Percentiles rank a stretch among this genome's conserved stretches.
These are phyloP conservation scores for Tethea ocularis DNA, from an alignment of 2,888 invertebrate genomes.

Conservation along the genomic window DNA sequence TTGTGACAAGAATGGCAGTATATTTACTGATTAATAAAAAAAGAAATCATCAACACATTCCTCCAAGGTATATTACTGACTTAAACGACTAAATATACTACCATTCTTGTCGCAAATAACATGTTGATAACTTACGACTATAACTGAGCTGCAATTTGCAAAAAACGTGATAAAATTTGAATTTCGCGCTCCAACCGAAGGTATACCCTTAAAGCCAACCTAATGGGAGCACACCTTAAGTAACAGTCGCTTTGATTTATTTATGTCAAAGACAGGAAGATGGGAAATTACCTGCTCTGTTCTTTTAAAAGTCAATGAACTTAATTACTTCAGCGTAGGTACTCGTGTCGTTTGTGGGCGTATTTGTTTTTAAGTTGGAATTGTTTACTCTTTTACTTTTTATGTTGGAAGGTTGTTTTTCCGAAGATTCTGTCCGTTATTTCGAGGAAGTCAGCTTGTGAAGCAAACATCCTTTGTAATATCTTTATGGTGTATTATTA, in stretches of 20 bases:
- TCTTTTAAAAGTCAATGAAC: not conserved
- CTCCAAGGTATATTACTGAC: no score
- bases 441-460: not conserved
- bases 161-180: no score
- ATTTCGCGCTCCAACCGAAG: no score
- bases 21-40: no score
- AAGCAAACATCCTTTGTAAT: not conserved
- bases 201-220: no score
- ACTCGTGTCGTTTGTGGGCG: not conserved
- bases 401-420: not conserved
- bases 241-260: not conserved
- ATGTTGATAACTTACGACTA: no score
- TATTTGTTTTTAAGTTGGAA: not conserved
- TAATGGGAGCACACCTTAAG: not conserved
- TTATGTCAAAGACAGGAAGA: constrained; percentile 12
- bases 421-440: not conserved
- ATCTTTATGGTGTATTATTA: no score
- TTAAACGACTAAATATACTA: no score
- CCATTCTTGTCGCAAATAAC: no score
- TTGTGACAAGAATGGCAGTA: no score
- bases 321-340: constrained; percentile 3
- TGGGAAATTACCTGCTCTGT: constrained; percentile 1
- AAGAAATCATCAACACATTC: no score
- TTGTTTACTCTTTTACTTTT: not conserved
- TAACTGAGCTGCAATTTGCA: no score